Evolutionary conservation across 2,888 invertebrate genomes (phyloP), one percentile per base, ranked within the genome.

Genomic region (Cosmia trapezina): DNA sequence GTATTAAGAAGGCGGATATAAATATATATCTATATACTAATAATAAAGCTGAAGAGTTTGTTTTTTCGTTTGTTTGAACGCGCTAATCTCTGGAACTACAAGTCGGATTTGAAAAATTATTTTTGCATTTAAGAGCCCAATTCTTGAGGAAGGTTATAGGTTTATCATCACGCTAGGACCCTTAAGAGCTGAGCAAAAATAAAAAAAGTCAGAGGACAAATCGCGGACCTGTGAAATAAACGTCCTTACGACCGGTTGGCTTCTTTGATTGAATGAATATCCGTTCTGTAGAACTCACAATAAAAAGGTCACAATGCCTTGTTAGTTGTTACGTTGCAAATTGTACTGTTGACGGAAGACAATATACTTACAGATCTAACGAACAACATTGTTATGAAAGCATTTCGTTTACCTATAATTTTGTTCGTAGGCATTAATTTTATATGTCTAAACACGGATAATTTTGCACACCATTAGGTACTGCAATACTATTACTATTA

Each of bases 231-330:
- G 73, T 51, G 67, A 72, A 68, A 74, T 80, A 63, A 83, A 73
- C 47, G 53, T 67, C 59, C 66, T 65, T 73, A 37, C 41, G 59
- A 73, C 64, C 63, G 65, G 63, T 53, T 80, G 70, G 57, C 53
- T 73, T 80, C 57, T 80, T 77, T 80, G 73, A 77, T 80, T 83
- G 71, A 83, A 80, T 74, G 80, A 83, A 80, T 83, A 63, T 76
- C 69, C 63, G 73, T 57, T 62, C 53, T 28, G 51, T 62, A 53
- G 9, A 54, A 64, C 37, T 28, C 41, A 72, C 64, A 83, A 74
- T 79, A 75, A 70, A 75, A 69, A 62, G 65, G 71, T 57, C 45
- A 74, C 79, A 75, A 75, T 79, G 51, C 70, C 43, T 77, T 80
- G 61, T 76, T 81, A 70, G 76, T 64, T 49, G 61, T 41, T 70